phyloP scores from a whole-genome alignment of 2,113 vertebrate genomes.

The Nycticebus coucang region DNA sequence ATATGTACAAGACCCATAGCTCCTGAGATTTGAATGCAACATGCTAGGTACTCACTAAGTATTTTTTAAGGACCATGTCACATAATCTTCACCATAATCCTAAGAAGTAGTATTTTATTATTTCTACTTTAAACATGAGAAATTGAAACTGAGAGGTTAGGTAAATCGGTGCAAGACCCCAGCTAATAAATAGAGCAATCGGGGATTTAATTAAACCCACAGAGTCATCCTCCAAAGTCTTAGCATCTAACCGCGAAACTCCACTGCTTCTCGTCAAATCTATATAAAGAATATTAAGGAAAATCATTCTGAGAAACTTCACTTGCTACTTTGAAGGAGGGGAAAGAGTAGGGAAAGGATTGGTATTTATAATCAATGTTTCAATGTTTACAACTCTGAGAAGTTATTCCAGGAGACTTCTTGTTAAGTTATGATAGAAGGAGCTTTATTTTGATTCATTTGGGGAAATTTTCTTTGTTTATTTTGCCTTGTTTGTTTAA shows the following conservation, averaged over 20 bases:
- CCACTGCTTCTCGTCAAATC: background rate
- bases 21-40: background rate
- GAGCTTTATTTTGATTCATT: background rate
- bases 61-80: background rate
- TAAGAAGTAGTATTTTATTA: background rate
- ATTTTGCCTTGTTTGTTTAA: background rate
- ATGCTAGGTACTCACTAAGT: background rate
- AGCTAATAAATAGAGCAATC: background rate
- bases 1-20: background rate
- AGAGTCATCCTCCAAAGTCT: background rate
- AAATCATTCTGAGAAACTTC: background rate
- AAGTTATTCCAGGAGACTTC: background rate
- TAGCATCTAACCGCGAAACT: background rate
- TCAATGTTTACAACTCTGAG: background rate
- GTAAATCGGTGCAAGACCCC: background rate
- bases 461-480: background rate
- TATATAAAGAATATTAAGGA: background rate
- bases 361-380: slow-evolving; percentile 22
- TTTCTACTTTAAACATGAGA: background rate
- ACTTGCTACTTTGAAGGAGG: background rate
- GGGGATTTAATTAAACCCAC: slow-evolving; percentile 30
- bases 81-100: background rate
- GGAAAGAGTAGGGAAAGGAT: background rate
- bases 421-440: background rate
- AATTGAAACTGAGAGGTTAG: slow-evolving; percentile 10